These are phyloP conservation scores for Anguilla marmorata DNA, from an alignment of 2,797 vertebrate genomes.

Conservation along the genomic window DNA sequence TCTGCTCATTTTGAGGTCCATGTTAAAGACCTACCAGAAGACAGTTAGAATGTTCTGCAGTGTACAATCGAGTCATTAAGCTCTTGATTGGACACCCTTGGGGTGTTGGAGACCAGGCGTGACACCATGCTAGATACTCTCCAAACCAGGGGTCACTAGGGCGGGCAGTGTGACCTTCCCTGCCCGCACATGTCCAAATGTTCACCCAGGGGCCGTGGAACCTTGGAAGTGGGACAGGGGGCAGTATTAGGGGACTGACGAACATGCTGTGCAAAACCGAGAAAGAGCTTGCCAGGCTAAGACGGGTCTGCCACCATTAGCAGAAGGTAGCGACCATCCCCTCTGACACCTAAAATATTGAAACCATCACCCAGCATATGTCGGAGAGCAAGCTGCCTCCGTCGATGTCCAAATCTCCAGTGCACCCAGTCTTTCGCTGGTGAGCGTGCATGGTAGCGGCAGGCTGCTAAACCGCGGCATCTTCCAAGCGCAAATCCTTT, in stretches of 20 bases:
- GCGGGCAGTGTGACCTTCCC: background rate
- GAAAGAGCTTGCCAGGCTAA: background rate
- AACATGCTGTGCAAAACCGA: background rate
- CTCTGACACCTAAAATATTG: slow-evolving; percentile 19
- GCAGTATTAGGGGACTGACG: background rate
- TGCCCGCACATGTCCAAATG: background rate
- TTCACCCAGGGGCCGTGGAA: background rate
- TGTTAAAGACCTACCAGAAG: background rate
- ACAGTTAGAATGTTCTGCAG: background rate
- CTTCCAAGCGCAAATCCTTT: background rate
- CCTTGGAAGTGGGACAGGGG: background rate
- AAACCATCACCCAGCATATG: slow-evolving; percentile 32
- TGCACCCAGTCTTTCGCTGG: background rate
- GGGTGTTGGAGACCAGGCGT: too few species aligned
- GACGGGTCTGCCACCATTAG: background rate
- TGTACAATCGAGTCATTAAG: background rate
- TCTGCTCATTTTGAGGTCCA: background rate
- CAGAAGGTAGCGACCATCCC: slow-evolving; percentile 30
- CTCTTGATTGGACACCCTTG: background rate
- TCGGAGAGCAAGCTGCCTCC: background rate
- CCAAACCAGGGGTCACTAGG: background rate
- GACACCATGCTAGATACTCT: background rate
- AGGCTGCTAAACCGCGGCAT: slow-evolving; percentile 1
- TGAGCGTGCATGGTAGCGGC: background rate
- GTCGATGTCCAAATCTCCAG: background rate